Percentiles rank a stretch among this genome's conserved stretches.
Conservation (phyloP, 35 echinoderm and acorn worm genomes). For the Chiridota heheva region DNA sequence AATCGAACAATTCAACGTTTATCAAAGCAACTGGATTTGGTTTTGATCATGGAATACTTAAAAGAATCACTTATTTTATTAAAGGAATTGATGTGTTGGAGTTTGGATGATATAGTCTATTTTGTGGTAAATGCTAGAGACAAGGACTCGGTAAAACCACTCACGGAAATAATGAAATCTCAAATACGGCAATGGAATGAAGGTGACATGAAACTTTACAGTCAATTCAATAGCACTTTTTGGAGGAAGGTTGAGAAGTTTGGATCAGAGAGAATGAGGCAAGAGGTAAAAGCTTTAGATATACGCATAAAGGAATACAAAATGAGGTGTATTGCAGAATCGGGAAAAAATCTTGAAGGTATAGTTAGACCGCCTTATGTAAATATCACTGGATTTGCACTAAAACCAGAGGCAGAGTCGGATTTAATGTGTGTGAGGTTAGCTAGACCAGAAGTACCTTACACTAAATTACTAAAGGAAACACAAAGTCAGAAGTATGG, state of each 20-base stretch:
- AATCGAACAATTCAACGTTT: constrained; percentile 38
- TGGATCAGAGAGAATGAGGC: constrained; percentile 71
- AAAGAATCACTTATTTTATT: constrained; percentile 89
- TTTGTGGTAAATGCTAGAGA: constrained; percentile 65
- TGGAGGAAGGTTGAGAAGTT: constrained; percentile 72
- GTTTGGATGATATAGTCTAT: constrained; percentile 81
- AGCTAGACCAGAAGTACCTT: constrained; percentile 52
- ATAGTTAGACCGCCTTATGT: constrained; percentile 68
- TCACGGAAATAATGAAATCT: neutral
- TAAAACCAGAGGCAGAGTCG: constrained; percentile 38
- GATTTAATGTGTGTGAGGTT: constrained; percentile 53
- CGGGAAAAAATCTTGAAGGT: constrained; percentile 14
- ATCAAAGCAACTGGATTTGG: constrained; percentile 62
- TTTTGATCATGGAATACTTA: constrained; percentile 89
- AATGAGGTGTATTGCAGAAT: constrained; percentile 54
- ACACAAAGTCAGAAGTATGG: no score
- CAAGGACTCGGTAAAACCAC: constrained; percentile 20
- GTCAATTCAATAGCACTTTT: constrained; percentile 80
- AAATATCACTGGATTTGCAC: constrained; percentile 43
- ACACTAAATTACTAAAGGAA: no score
- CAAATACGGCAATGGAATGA: constrained; percentile 73
- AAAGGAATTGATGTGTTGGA: constrained; percentile 84
- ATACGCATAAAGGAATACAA: constrained; percentile 17
- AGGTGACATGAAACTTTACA: constrained; percentile 76
- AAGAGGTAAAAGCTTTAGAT: constrained; percentile 45